Percentiles rank a stretch among this genome's conserved stretches.
Conservation (phyloP, 2,888 invertebrate species). For the Fissipunctia ypsillon region DNA sequence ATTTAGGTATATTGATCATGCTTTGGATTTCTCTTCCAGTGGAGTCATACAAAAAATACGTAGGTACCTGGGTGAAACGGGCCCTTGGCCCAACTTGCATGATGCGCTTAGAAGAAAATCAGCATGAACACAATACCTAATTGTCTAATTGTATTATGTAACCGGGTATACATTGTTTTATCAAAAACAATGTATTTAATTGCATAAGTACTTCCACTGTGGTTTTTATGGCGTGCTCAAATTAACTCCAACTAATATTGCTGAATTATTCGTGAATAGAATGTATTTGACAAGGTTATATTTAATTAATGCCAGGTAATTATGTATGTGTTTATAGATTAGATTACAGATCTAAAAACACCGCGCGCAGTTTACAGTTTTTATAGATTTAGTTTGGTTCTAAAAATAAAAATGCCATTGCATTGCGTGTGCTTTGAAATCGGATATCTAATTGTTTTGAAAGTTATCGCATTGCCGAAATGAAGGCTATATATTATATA, state of each 20-base stretch:
- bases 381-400: conserved; percentile 4
- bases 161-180: conserved; percentile 29
- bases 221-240: conserved; percentile 40
- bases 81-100: conserved; percentile 7
- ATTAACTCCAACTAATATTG: conserved; percentile 28
- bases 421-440: conserved; percentile 30
- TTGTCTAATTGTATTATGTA: conserved; percentile 30
- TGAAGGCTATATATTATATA: conserved; percentile 53
- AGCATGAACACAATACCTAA: conserved; percentile 30
- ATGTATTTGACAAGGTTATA: conserved; percentile 54
- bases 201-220: conserved; percentile 24
- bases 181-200: conserved; percentile 52
- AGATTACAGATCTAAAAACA: conserved; percentile 47
- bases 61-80: no score
- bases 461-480: conserved; percentile 41
- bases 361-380: conserved; percentile 10
- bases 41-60: neutral
- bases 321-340: conserved; percentile 46
- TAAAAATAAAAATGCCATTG: conserved; percentile 31
- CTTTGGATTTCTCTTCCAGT: neutral
- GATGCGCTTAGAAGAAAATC: conserved; percentile 6
- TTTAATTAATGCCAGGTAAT: conserved; percentile 42
- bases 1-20: neutral
- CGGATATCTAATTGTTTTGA: conserved; percentile 48
- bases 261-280: conserved; percentile 43